A percentile compares a stretch with the other conserved stretches of the same genome.
Conservation (phyloP, 2,797 vertebrate genomes). For the Lagorchestes hirsutus region DNA sequence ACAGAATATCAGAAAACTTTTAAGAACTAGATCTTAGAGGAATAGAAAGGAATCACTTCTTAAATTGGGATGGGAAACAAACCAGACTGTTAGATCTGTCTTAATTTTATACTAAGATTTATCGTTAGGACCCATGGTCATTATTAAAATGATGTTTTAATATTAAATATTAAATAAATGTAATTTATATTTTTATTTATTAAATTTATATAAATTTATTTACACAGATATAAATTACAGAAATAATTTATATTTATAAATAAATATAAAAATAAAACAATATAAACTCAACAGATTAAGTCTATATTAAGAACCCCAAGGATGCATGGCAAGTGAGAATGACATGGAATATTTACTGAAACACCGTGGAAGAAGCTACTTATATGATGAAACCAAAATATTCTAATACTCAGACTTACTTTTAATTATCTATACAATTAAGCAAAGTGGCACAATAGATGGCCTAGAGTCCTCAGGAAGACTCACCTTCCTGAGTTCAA, state of each 20-base stretch:
- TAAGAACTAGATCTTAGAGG: background rate
- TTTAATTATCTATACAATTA: background rate
- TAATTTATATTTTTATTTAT: no score
- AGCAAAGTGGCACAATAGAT: background rate
- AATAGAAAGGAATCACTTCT: background rate
- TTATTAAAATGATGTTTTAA: background rate
- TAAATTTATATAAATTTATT: no score
- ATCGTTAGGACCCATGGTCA: background rate
- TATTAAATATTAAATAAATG: no score
- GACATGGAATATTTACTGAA: background rate
- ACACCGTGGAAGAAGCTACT: background rate
- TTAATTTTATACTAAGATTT: background rate
- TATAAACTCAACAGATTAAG: background rate
- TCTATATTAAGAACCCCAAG: background rate
- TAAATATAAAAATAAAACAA: no score
- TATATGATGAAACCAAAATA: background rate
- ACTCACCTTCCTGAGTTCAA: background rate
- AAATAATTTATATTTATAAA: no score
- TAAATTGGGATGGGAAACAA: no score
- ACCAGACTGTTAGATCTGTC: rapidly evolving
- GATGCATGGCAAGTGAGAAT: background rate
- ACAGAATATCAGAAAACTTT: background rate
- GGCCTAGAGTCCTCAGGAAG: background rate
- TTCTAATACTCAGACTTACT: background rate
- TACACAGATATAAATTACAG: no score